Conservation (phyloP, 2,888 invertebrate species). For the Euzophera pinguis region DNA sequence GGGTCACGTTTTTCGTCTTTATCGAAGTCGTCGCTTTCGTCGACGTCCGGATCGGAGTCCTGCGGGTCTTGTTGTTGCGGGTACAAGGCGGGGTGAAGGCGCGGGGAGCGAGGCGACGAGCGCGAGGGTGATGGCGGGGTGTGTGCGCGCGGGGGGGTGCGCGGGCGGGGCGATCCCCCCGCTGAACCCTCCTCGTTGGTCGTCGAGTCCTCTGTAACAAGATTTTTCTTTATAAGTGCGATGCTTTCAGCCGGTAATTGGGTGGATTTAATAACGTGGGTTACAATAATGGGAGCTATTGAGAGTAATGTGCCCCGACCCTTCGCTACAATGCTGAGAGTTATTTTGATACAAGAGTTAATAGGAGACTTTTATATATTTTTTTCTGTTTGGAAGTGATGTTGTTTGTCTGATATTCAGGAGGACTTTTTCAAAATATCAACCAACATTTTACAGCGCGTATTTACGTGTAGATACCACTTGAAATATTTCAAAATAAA, state of each 20-base stretch:
- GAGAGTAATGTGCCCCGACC: constrained; percentile 1
- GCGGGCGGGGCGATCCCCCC: constrained; percentile 79
- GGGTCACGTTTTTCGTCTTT: constrained; percentile 82
- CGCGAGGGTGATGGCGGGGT: constrained; percentile 72
- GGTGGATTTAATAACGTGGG: constrained; percentile 9
- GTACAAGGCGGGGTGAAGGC: constrained; percentile 67
- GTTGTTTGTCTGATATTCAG: too few species aligned
- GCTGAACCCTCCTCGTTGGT: constrained; percentile 83
- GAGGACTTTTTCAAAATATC: too few species aligned
- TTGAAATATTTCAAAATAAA: too few species aligned
- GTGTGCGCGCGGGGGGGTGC: constrained; percentile 80
- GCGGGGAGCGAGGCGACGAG: constrained; percentile 64
- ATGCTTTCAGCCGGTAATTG: constrained; percentile 12
- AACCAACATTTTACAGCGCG: too few species aligned
- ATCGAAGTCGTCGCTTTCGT: constrained; percentile 84
- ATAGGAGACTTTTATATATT: background rate
- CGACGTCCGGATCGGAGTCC: constrained; percentile 88
- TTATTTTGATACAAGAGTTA: background rate
- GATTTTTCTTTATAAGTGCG: constrained; percentile 14
- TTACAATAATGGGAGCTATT: constrained; percentile 4
- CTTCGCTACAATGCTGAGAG: constrained; percentile 2
- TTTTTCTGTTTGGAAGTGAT: background rate
- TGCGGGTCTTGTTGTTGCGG: constrained; percentile 64
- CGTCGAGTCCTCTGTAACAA: constrained; percentile 85
- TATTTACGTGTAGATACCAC: too few species aligned